Base-by-base conservation (phyloP, 1,140 invertebrate species). In the Platyscapa corneri region DNA sequence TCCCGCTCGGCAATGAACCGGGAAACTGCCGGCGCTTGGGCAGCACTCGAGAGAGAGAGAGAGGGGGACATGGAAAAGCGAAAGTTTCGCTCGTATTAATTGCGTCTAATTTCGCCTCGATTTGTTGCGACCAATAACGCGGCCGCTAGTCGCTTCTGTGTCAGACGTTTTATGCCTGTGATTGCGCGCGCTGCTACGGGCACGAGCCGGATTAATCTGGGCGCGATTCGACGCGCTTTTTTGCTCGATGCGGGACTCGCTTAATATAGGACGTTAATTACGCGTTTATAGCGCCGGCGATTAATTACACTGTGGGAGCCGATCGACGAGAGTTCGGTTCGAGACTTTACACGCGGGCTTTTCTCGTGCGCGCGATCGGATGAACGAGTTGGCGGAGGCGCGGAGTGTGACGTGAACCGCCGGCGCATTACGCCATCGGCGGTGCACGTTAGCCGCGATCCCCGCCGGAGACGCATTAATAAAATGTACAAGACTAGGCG, bases 41-140 rank as follows among this genome's bases (percentile, higher is more conserved):
- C n/a, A n/a, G n/a, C n/a, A n/a, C n/a, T n/a, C n/a, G n/a, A n/a
- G n/a, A n/a, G n/a, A n/a, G n/a, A n/a, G n/a, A n/a, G n/a, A n/a
- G n/a, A n/a, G 37, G 18, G 2, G 70, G 10, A 27, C 0, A 42
- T 42, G 70, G 37, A 32, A 8, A 49, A 16, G 7, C 46, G 8
- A 37, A 46, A n/a, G 42, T 32, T 23, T 39, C 20, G 18, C 30
- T 37, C 70, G 70, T 42, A 64, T 75, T 83, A 83, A 83, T 75
- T 75, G 81, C 72, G 27, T 75, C 34, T 75, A 83, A 83, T 82
- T 72, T 82, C 20, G 46, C 80, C 42, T 49, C 80, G 34, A 82
- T 75, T 75, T 75, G 81, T 83, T 60, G 72, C 32, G 32, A 83
- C 81, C 56, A 46, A 46, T 30, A 64, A 53, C 53, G 16, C 70